Conservation (phyloP, 2,797 vertebrate species). For the Lutjanus campechanus region DNA sequence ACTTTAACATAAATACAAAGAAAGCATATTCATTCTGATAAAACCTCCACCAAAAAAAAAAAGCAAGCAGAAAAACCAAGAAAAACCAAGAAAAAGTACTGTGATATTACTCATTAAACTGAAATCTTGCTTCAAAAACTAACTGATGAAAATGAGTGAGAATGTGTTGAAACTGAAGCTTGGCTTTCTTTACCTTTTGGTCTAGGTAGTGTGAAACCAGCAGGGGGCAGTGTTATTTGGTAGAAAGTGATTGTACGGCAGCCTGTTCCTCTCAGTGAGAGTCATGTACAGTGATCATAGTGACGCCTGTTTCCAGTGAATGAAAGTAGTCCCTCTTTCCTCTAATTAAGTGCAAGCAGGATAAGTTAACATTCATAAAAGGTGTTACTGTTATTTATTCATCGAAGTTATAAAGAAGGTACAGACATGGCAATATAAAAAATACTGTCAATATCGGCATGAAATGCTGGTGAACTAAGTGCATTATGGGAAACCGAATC, state of each 20-base stretch:
- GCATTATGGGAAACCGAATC: constrained; percentile 24
- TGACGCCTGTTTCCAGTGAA: constrained; percentile 22
- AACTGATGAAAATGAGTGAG: background rate
- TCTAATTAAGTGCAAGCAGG: constrained; percentile 21
- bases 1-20: constrained; percentile 1
- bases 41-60: background rate
- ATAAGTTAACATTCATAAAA: constrained; percentile 31
- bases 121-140: background rate
- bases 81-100: background rate
- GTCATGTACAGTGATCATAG: constrained; percentile 33
- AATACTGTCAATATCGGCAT: constrained; percentile 30
- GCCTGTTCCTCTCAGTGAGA: constrained; percentile 33
- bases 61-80: background rate
- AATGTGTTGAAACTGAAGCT: constrained; percentile 15
- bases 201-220: constrained; percentile 55
- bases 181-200: constrained; percentile 32
- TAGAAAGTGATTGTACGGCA: constrained; percentile 66
- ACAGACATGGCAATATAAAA: constrained; percentile 24
- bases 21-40: background rate
- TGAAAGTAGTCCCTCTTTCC: constrained; percentile 9
- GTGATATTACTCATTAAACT: background rate
- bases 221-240: constrained; percentile 80
- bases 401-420: constrained; percentile 1
- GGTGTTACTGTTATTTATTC: constrained; percentile 6
- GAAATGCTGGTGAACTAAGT: constrained; percentile 54